phyloP scores from a whole-genome alignment of 1,140 invertebrate genomes.

The Cylas formicarius region DNA sequence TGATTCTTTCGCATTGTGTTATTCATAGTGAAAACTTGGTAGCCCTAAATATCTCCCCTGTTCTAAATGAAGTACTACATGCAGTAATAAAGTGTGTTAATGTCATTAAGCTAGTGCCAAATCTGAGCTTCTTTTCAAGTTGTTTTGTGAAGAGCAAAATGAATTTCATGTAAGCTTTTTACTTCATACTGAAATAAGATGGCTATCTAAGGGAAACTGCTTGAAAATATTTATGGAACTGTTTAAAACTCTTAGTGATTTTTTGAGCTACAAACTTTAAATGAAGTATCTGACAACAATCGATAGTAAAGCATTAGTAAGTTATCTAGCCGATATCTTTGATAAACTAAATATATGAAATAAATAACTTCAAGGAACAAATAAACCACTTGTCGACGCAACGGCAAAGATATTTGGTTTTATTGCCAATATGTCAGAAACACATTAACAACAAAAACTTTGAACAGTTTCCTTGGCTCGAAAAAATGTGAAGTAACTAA shows the following conservation, averaged over 20 bases:
- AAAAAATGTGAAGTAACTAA: slow-evolving; percentile 23
- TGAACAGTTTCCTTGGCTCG: slow-evolving; percentile 22
- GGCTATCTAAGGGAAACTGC: slow-evolving; percentile 27
- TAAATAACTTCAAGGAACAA: slow-evolving; percentile 26
- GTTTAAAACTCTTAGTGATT: slow-evolving; percentile 22
- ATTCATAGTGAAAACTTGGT: slow-evolving; percentile 26
- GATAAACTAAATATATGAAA: slow-evolving; percentile 25
- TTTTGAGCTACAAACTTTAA: slow-evolving; percentile 25
- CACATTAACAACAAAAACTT: slow-evolving; percentile 25
- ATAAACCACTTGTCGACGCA: slow-evolving; percentile 23
- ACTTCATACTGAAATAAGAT: slow-evolving; percentile 28
- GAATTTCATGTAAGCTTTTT: slow-evolving; percentile 27
- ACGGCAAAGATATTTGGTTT: slow-evolving; percentile 20
- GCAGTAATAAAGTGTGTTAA: slow-evolving; percentile 24
- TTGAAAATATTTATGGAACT: slow-evolving; percentile 28
- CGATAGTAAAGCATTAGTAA: slow-evolving; percentile 19
- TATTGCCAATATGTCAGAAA: slow-evolving; percentile 18
- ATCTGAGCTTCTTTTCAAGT: slow-evolving; percentile 25
- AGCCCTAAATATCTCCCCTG: slow-evolving; percentile 24
- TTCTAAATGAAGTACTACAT: slow-evolving; percentile 27
- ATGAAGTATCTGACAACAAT: slow-evolving; percentile 25
- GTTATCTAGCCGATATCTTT: slow-evolving; percentile 24
- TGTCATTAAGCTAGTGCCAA: slow-evolving; percentile 26
- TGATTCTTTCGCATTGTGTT: slow-evolving; percentile 27
- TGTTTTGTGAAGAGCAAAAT: slow-evolving; percentile 27